A percentile compares a stretch with the other conserved stretches of the same genome.
phyloP scores from a whole-genome alignment of 2,888 invertebrate genomes.

The Trissolcus brochymenae region DNA sequence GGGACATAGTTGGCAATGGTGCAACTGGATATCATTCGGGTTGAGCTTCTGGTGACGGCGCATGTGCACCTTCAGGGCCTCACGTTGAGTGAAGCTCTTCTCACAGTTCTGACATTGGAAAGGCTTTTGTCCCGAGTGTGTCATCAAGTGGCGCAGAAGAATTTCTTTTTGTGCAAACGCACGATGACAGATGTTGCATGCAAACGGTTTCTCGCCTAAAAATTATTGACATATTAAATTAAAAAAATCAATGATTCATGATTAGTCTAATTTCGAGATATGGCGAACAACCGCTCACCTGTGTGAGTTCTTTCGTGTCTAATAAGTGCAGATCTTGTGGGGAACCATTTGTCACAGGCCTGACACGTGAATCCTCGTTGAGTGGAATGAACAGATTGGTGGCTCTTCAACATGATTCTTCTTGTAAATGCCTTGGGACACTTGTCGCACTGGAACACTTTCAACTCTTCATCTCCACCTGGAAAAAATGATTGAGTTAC shows the following conservation, averaged over 20 bases:
- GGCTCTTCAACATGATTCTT: constrained; percentile 80
- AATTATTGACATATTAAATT: not conserved
- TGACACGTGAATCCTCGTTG: constrained; percentile 80
- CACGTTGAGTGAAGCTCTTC: constrained; percentile 85
- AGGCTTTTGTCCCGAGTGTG: constrained; percentile 80
- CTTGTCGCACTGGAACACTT: constrained; percentile 80
- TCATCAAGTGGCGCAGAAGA: constrained; percentile 75
- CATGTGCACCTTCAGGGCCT: constrained; percentile 82
- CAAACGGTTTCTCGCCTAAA: constrained; percentile 74
- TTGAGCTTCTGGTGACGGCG: constrained; percentile 79
- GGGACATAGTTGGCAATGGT: constrained; percentile 82
- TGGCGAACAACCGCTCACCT: constrained; percentile 73
- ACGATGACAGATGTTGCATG: constrained; percentile 78
- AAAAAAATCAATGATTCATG: not conserved
- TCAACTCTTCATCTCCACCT: constrained; percentile 73
- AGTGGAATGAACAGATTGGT: constrained; percentile 80
- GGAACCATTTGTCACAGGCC: constrained; percentile 82
- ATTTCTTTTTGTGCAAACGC: constrained; percentile 87
- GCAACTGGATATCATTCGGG: constrained; percentile 80
- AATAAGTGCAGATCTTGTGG: constrained; percentile 82
- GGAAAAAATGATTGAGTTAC: not conserved
- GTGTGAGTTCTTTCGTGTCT: constrained; percentile 85
- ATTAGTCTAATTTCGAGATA: not conserved
- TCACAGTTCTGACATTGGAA: constrained; percentile 82
- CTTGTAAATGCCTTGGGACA: constrained; percentile 82